Evolutionary conservation across 2,797 vertebrate genomes (phyloP).

Genomic region (Periparus ater): DNA sequence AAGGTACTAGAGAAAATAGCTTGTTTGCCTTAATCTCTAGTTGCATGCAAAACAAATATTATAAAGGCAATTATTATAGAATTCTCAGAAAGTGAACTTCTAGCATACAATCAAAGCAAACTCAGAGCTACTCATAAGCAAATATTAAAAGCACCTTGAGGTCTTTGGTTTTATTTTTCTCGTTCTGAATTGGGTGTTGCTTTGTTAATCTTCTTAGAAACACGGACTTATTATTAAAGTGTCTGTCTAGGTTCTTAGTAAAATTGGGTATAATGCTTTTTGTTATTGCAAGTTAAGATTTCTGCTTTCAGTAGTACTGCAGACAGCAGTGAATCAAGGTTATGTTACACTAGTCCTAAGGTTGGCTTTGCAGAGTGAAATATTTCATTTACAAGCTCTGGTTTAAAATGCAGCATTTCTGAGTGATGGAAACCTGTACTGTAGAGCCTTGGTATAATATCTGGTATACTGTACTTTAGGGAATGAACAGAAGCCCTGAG

Average conservation of each 20-base stretch:
- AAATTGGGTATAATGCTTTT: not conserved
- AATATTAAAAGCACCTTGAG: conserved; percentile 39
- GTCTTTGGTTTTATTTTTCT: not conserved
- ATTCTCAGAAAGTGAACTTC: conserved; percentile 47
- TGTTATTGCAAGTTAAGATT: not conserved
- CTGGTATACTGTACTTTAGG: conserved; percentile 8
- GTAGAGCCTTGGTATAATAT: conserved; percentile 28
- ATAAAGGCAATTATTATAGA: conserved; percentile 9
- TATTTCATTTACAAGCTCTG: conserved; percentile 59
- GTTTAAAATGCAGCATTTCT: conserved; percentile 46
- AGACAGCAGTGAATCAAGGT: not conserved
- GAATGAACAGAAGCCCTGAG: conserved; percentile 23
- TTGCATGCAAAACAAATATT: not conserved
- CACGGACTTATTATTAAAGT: not conserved
- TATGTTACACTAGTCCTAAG: not conserved
- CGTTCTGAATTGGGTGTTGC: not conserved
- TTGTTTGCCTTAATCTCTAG: conserved; percentile 36
- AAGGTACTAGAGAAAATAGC: not conserved
- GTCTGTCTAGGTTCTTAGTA: not conserved
- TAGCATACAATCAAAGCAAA: conserved; percentile 43
- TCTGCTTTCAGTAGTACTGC: not conserved
- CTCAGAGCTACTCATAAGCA: not conserved
- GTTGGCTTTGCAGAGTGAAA: conserved; percentile 10
- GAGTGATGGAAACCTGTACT: conserved; percentile 36
- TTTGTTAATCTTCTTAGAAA: not conserved